Base-by-base conservation (phyloP, 1,140 invertebrate species). In the Orchestia grillus region DNA sequence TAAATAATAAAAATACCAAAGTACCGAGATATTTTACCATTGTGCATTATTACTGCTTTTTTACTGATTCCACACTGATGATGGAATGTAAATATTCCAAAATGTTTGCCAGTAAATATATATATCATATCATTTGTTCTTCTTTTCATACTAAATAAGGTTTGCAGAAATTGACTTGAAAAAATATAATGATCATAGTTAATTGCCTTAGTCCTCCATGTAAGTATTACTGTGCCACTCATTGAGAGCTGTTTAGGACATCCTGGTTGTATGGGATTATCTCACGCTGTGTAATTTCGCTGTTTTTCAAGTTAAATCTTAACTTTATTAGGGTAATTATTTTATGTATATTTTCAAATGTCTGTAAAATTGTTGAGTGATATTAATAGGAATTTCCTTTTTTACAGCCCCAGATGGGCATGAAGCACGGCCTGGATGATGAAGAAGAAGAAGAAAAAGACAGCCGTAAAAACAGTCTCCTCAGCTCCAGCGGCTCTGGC, bases 371-470 rank as follows among this genome's bases (percentile, higher is more conserved):
- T 23, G 3, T 23, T 77, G 11, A 23, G 28, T 77, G 62, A 77
- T 77, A 77, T 36, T 77, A 23, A 36, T 77, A 77, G 3, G 36
- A 23, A 77, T 77, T 23, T 77, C 1, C n/a, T 77, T 77, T 15
- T 19, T 94, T 94, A 28, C 92, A 94, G 92, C 92, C 92, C 44
- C 92, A 94, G 44, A 94, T 44, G 40, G 44, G 92, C 44, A 44
- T 94, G 92, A 94, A 94, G 44, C 92, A 94, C 47, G 92, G 43
- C 43, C 92, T 94, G 43, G 92, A 94, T 44, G 92, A 94, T 45
- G 88, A 91, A 44, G 92, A 94, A 94, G 90, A 92, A 44, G 19
- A 92, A 92, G 92, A 44, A 0, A 40, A 44, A 47, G 43, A 44
- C 36, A 40, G 16, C 92, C 43, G 44, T 23, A 94, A 44, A 40